Conservation (phyloP, 1,140 invertebrate species). For the Drosophila kohkoa region DNA sequence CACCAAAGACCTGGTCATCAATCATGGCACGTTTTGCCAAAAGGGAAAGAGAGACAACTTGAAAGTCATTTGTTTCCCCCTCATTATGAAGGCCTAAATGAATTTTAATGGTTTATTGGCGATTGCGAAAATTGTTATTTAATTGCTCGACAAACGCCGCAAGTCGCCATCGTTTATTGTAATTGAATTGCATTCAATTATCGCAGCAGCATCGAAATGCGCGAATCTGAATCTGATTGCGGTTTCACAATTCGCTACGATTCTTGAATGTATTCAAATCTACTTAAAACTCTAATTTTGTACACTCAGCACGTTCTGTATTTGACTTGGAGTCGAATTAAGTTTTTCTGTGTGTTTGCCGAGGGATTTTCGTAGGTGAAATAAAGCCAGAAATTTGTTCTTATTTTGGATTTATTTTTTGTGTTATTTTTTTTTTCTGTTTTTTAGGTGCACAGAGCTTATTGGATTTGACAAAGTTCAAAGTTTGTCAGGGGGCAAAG, state of each 20-base stretch:
- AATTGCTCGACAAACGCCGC: conserved; percentile 61
- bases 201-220: conserved; percentile 5
- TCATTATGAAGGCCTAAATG: conserved; percentile 47
- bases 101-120: conserved; percentile 69
- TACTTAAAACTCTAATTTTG: conserved; percentile 3
- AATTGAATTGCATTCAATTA: conserved; percentile 52
- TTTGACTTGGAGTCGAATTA: not conserved
- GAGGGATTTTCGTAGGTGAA: conserved; percentile 47
- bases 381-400: conserved; percentile 42
- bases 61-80: conserved; percentile 29
- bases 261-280: conserved; percentile 44
- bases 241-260: conserved; percentile 1
- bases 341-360: not conserved
- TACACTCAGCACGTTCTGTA: not conserved
- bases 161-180: not conserved
- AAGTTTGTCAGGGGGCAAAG: not conserved
- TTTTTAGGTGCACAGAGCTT: conserved; percentile 61
- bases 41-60: not conserved
- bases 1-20: conserved; percentile 59
- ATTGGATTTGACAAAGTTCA: conserved; percentile 63
- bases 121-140: conserved; percentile 72
- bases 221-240: conserved; percentile 22
- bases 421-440: conserved; percentile 18
- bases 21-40: conserved; percentile 55
- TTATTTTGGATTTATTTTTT: not conserved